Percentiles rank a stretch among this genome's conserved stretches.
Evolutionary conservation across 2,797 vertebrate species (phyloP).

Genomic region (Coilia nasus): DNA sequence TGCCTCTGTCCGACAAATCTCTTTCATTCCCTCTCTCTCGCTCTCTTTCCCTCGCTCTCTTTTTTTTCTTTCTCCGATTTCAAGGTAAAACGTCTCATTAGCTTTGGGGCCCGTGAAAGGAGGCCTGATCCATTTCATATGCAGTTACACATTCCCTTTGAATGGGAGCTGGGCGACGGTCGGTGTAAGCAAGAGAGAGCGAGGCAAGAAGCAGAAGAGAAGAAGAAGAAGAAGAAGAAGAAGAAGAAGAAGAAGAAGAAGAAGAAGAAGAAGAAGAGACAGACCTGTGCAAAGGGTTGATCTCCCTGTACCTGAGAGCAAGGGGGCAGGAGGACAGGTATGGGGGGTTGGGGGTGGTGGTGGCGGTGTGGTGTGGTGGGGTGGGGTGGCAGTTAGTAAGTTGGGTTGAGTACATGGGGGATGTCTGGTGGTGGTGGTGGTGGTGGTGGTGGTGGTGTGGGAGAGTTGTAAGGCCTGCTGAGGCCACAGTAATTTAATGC

Average conservation of each 20-base stretch:
- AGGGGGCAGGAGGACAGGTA: background rate
- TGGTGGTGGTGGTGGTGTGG: background rate
- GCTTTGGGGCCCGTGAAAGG: slow-evolving; percentile 76
- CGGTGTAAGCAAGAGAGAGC: slow-evolving; percentile 60
- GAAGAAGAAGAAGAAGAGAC: slow-evolving; percentile 46
- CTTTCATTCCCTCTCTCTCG: slow-evolving; percentile 26
- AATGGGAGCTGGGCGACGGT: slow-evolving; percentile 64
- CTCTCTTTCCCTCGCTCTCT: slow-evolving; percentile 36
- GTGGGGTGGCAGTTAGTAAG: too few relatives aligned
- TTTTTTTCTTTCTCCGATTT: slow-evolving; percentile 64
- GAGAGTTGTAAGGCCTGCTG: slow-evolving; percentile 63
- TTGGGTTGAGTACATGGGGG: too few relatives aligned
- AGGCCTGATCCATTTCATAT: slow-evolving; percentile 77
- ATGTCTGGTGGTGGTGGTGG: too few relatives aligned
- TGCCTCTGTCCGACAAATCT: slow-evolving; percentile 70
- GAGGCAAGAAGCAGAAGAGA: slow-evolving; percentile 19
- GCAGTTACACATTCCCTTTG: slow-evolving; percentile 83
- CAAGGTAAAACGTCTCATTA: slow-evolving; percentile 84
- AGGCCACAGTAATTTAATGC: slow-evolving; percentile 76
- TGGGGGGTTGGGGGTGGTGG: slow-evolving; percentile 59
- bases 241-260: slow-evolving; percentile 58
- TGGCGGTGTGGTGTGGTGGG: slow-evolving; percentile 38
- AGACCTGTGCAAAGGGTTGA: slow-evolving; percentile 45
- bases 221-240: slow-evolving; percentile 54
- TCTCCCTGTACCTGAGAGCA: slow-evolving; percentile 7